These are phyloP conservation scores for Eulemur rufifrons DNA, from an alignment of 2,113 vertebrate species.

Conservation along the genomic window DNA sequence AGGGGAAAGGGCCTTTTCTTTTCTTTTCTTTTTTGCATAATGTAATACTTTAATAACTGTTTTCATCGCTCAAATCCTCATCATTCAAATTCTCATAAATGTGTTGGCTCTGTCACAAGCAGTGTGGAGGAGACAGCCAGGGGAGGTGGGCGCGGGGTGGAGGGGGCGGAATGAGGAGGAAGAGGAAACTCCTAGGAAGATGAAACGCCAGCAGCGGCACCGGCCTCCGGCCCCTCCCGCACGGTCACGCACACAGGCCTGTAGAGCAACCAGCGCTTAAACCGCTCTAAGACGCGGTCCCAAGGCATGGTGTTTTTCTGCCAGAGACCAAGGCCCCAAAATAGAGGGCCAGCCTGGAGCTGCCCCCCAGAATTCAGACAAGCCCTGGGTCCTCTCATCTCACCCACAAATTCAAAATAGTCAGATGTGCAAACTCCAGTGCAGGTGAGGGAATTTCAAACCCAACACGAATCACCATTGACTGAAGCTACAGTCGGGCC, in stretches of 20 bases:
- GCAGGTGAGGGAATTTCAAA: not conserved
- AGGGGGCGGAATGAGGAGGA: not conserved
- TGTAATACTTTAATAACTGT: not conserved
- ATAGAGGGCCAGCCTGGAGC: not conserved
- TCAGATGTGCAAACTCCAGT: not conserved
- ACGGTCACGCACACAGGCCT: fast-evolving
- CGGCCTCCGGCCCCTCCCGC: not conserved
- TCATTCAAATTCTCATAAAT: not conserved
- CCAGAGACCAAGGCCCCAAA: not conserved
- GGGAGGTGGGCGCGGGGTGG: too few relatives aligned
- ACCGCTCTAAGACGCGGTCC: not conserved
- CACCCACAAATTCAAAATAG: too few relatives aligned
- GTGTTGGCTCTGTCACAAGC: not conserved
- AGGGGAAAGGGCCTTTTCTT: not conserved
- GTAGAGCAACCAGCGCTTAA: not conserved
- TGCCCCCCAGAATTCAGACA: not conserved
- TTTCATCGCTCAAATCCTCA: not conserved
- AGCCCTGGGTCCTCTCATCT: not conserved
- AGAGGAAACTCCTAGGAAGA: not conserved
- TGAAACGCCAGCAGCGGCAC: fast-evolving
- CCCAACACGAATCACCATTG: not conserved
- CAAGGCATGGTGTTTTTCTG: not conserved
- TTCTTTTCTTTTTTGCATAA: not conserved
- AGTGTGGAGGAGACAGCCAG: not conserved
- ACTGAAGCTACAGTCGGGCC: not conserved